A percentile compares a stretch with the other conserved stretches of the same genome.
phyloP scores from a whole-genome alignment of 2,888 invertebrate species.

The Gastracanthus pulcherrimus region DNA sequence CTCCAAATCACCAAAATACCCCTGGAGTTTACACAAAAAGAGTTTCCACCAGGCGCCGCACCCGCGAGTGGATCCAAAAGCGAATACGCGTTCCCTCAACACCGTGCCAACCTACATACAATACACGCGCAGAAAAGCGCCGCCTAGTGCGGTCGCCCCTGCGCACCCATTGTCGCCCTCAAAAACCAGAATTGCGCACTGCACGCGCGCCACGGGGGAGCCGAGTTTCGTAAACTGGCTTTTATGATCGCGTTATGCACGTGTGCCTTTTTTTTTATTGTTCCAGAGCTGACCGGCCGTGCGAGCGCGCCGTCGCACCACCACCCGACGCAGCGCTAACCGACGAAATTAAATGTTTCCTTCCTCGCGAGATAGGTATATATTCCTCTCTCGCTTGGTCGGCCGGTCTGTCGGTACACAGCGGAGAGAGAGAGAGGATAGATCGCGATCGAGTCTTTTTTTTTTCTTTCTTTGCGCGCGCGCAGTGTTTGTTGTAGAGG shows the following conservation, averaged over 20 bases:
- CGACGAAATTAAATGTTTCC: slow-evolving; percentile 49
- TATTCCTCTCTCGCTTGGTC: not conserved
- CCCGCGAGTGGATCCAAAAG: not conserved
- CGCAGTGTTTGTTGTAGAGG: no score
- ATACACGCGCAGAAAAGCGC: not conserved
- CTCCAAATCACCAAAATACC: no score
- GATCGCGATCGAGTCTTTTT: not conserved
- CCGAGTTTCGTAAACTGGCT: slow-evolving; percentile 13
- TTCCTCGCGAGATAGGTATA: slow-evolving; percentile 33
- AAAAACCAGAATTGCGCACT: not conserved
- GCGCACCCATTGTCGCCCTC: not conserved
- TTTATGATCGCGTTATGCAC: slow-evolving; percentile 45
- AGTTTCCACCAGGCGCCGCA: no score
- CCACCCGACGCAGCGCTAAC: no score
- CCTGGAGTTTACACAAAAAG: no score
- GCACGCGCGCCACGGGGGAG: slow-evolving; percentile 6
- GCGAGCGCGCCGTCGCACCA: no score
- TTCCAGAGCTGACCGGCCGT: not conserved
- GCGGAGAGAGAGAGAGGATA: not conserved
- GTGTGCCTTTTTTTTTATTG: slow-evolving; percentile 48
- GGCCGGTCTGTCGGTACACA: not conserved
- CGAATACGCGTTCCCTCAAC: no score
- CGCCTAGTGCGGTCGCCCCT: not conserved
- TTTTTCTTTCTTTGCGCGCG: no score
- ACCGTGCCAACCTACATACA: not conserved